Base-by-base conservation (phyloP, 2,888 invertebrate genomes). In the Orchesellides sinensis region DNA sequence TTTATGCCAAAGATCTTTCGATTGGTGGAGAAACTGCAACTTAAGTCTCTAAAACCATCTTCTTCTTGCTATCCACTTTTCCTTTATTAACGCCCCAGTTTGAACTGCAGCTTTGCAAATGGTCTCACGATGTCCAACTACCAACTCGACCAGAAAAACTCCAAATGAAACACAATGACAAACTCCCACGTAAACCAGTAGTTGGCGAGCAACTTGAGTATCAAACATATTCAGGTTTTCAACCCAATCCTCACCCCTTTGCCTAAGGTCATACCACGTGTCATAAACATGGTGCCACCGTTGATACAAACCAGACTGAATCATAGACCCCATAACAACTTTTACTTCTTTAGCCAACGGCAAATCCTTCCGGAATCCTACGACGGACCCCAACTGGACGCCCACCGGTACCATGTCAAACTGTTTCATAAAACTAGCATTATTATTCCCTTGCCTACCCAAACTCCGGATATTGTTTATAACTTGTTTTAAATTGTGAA, bases 221-320 rank as follows among this genome's bases (percentile, higher is more conserved):
- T 54, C 54, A 54, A 54, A 54, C 3, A 54, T 54, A 54, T 54
- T 54, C 1, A 54, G 17, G 4, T 25, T 54, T 10, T 54, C 54
- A 6, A 12, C 25, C 5, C 23, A 25, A 14, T 54, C 25, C 12
- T 5, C 12, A 54, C 10, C 5, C 23, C 6, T 54, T 2, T 25
- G 2, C 6, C 2, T 54, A 10, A 2, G 1, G 14, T 19, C 4
- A 6, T 12, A 3, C 12, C 54, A 12, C 8, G 5, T 12, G 2
- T 54, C 12, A 12, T 54, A 25, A 25, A 6, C 25, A 23, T 54
- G 12, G 6, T 2, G 23, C 54, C 54, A 54, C 8, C 25, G 25
- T 5, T 54, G 23, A 25, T 25, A 23, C 12, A 54, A 23, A 0
- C 54, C 54, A 21, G 54, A 23, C 2, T 54, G 54, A 54, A 54